A percentile compares a stretch with the other conserved stretches of the same genome.
These are phyloP conservation scores for Lasius fuliginosus DNA, from an alignment of 2,888 invertebrate genomes.

Conservation along the genomic window DNA sequence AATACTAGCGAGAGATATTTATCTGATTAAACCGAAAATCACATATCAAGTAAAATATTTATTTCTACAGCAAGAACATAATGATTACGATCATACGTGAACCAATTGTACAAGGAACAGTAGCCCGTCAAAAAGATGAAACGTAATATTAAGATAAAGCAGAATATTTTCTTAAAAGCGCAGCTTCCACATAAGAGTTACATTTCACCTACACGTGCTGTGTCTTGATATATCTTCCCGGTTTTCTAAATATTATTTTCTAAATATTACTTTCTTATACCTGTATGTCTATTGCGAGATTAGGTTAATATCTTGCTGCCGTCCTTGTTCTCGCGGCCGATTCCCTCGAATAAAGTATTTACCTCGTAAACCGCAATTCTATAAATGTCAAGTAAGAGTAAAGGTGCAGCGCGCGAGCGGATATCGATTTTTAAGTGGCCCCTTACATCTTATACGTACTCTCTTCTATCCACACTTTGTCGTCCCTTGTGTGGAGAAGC, in stretches of 20 bases:
- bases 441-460: slow-evolving; percentile 36
- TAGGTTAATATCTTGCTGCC: neutral
- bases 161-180: neutral
- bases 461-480: slow-evolving; percentile 37
- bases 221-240: neutral
- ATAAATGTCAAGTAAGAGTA: slow-evolving; percentile 12
- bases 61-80: neutral
- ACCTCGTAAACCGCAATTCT: slow-evolving; percentile 29
- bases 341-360: slow-evolving; percentile 16
- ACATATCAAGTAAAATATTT: neutral
- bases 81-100: neutral
- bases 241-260: neutral
- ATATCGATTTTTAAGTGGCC: slow-evolving; percentile 51
- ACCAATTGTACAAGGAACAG: too few relatives aligned
- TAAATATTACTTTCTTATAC: neutral
- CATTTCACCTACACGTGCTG: neutral
- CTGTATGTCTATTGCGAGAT: neutral
- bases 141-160: neutral
- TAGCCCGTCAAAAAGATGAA: neutral
- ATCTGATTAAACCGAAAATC: neutral
- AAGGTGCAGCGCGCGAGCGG: slow-evolving; percentile 5
- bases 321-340: neutral
- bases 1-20: neutral
- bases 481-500: slow-evolving; percentile 27
- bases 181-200: neutral